A percentile compares a stretch with the other conserved stretches of the same genome.
Conservation (phyloP, 2,113 vertebrate species). For the Tupaia tana region DNA sequence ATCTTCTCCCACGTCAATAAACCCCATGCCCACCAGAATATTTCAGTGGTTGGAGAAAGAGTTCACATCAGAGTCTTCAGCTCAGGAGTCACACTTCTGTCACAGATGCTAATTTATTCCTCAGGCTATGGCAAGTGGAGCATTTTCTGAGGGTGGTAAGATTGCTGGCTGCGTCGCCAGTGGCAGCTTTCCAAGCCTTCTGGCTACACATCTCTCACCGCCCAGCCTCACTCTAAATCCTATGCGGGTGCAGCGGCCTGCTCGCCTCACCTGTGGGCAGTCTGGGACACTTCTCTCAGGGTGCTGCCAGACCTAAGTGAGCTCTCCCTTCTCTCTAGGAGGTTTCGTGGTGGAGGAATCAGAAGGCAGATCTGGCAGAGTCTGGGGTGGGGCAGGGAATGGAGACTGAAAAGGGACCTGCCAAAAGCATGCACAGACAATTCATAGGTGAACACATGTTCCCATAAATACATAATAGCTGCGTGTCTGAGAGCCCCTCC, state of each 20-base stretch:
- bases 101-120: conserved; percentile 35
- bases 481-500: conserved; percentile 25
- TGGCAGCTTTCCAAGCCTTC: conserved; percentile 43
- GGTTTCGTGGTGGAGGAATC: background rate
- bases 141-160: conserved; percentile 12
- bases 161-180: conserved; percentile 39
- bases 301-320: background rate
- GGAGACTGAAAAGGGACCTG: conserved; percentile 45
- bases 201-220: background rate
- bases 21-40: background rate
- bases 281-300: background rate
- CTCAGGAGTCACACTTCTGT: background rate
- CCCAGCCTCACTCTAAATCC: conserved; percentile 9
- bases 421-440: conserved; percentile 67
- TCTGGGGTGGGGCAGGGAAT: background rate
- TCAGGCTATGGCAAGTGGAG: conserved; percentile 23
- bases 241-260: background rate
- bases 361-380: conserved; percentile 43
- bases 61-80: background rate
- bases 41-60: conserved; percentile 30
- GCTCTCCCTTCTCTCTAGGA: background rate
- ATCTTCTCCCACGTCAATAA: background rate
- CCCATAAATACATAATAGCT: conserved; percentile 60
- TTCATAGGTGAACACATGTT: conserved; percentile 59
- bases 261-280: background rate